Percentiles rank a stretch among this genome's conserved stretches.
Conservation (phyloP, 2,113 vertebrate species). For the Gymnarchus niloticus region DNA sequence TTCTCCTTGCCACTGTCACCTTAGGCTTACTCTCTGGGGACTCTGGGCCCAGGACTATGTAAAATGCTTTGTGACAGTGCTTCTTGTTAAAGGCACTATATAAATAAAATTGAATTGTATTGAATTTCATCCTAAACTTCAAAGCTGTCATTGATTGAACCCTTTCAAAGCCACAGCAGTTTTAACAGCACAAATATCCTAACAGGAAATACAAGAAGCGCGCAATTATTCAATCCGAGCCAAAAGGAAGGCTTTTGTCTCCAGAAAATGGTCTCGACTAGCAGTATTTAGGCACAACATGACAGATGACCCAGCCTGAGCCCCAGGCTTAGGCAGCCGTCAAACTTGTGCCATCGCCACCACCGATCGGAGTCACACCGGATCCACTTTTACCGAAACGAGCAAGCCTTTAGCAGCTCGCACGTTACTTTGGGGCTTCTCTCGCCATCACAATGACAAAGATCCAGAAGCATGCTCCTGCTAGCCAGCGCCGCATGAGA, state of each 20-base stretch:
- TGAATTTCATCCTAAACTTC: not conserved
- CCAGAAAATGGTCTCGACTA: not conserved
- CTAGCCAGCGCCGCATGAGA: slow-evolving; percentile 3
- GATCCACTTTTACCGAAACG: not conserved
- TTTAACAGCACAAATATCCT: not conserved
- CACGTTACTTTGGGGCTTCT: not conserved
- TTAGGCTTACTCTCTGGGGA: no score
- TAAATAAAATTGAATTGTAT: not conserved
- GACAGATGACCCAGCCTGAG: no score
- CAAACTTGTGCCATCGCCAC: not conserved
- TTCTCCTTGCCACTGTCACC: no score
- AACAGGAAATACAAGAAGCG: not conserved
- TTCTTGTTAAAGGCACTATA: no score
- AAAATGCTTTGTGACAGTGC: no score
- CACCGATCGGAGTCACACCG: not conserved
- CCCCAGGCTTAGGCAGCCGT: not conserved
- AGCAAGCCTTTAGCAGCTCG: not conserved
- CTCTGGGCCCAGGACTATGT: no score
- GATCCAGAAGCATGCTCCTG: not conserved
- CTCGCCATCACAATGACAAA: slow-evolving; percentile 26
- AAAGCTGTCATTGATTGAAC: not conserved
- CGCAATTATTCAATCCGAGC: no score
- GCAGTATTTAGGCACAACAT: not conserved
- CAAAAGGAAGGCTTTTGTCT: not conserved
- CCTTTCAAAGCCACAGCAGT: not conserved